Percentiles rank a stretch among this genome's conserved stretches.
Conservation (phyloP, 1,140 invertebrate species). For the Zaprionus lachaisei region DNA sequence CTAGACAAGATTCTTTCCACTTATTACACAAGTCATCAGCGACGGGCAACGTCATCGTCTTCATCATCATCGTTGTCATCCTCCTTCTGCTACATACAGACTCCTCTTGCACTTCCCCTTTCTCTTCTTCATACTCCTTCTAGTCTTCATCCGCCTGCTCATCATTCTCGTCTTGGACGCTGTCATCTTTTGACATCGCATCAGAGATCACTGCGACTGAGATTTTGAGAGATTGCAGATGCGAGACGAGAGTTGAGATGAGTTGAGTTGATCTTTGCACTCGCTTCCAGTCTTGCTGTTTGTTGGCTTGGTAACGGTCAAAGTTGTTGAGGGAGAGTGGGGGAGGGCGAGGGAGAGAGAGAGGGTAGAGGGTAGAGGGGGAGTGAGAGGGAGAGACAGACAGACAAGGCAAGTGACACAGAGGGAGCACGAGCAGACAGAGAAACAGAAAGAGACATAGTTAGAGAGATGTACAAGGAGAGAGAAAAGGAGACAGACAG, state of each 20-base stretch:
- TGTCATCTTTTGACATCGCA: slow-evolving; percentile 79
- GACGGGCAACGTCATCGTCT: slow-evolving; percentile 36
- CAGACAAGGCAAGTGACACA: too few relatives aligned
- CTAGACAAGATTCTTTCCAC: slow-evolving; percentile 81
- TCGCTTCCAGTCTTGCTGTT: slow-evolving; percentile 3
- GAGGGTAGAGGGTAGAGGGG: too few relatives aligned
- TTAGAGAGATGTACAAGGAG: too few relatives aligned
- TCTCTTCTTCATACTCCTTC: slow-evolving; percentile 7
- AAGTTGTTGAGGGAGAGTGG: not conserved
- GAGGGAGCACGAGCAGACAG: not conserved
- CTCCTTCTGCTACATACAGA: slow-evolving; percentile 40
- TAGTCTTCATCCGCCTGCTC: slow-evolving; percentile 36
- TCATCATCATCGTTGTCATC: slow-evolving; percentile 64
- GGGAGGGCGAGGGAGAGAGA: not conserved
- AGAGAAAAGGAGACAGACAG: too few relatives aligned
- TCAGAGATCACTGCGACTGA: slow-evolving; percentile 44
- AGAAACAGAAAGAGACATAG: too few relatives aligned
- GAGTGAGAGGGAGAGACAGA: not conserved
- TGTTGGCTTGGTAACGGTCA: not conserved
- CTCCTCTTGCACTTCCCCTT: slow-evolving; percentile 33
- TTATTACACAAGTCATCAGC: slow-evolving; percentile 82
- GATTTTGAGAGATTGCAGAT: not conserved
- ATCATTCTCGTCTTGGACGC: slow-evolving; percentile 33
- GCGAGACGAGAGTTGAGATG: not conserved
- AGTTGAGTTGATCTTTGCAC: slow-evolving; percentile 1